phyloP scores from a whole-genome alignment of 2,888 invertebrate genomes.

The Amblyjoppa proteus region DNA sequence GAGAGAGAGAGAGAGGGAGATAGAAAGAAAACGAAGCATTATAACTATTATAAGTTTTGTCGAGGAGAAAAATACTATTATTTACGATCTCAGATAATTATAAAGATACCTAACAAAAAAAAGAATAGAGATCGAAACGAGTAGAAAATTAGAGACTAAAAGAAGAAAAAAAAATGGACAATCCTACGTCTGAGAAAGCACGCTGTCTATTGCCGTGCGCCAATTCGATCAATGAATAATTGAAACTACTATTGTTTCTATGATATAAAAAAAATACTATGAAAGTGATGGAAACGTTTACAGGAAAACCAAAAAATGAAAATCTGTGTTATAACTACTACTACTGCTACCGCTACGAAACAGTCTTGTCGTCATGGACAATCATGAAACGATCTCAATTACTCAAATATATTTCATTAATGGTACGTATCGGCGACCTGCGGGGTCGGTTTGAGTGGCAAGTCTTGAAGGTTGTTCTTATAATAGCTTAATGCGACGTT shows the following conservation, averaged over 20 bases:
- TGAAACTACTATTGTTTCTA: constrained; percentile 37
- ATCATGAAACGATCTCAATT: constrained; percentile 60
- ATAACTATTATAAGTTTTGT: constrained; percentile 23
- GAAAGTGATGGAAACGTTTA: constrained; percentile 64
- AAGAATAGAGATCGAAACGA: constrained; percentile 22
- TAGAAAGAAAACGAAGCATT: neutral
- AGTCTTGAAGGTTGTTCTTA: constrained; percentile 54
- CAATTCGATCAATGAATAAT: constrained; percentile 33
- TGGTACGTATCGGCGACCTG: constrained; percentile 17
- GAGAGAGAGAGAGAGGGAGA: neutral
- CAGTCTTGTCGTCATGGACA: constrained; percentile 60
- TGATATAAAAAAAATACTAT: constrained; percentile 38
- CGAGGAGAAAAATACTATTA: constrained; percentile 42
- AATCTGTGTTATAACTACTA: constrained; percentile 34
- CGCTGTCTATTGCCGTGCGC: neutral
- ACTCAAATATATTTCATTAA: constrained; percentile 48
- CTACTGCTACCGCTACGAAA: constrained; percentile 33
- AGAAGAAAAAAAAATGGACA: neutral
- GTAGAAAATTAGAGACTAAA: neutral
- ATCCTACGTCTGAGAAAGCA: neutral
- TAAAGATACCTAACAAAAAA: neutral
- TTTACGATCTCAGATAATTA: constrained; percentile 55
- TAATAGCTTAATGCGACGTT: constrained; percentile 56
- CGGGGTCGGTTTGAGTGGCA: constrained; percentile 12
- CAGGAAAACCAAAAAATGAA: constrained; percentile 43